Percentiles rank a stretch among this genome's conserved stretches.
phyloP scores from a whole-genome alignment of 2,888 invertebrate species.

The Hypena proboscidalis region DNA sequence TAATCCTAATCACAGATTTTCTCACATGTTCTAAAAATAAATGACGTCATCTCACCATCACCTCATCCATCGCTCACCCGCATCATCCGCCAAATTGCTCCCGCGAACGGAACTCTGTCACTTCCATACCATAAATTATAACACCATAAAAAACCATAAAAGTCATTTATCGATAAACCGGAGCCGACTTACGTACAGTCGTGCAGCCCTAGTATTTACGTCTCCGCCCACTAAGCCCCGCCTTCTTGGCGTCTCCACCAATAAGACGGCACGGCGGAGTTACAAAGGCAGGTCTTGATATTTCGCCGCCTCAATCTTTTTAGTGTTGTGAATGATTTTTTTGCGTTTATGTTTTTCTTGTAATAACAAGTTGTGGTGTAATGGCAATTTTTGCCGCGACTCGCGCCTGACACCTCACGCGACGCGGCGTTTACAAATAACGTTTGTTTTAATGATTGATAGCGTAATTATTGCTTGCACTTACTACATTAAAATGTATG shows the following conservation, averaged over 20 bases:
- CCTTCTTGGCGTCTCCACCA: constrained; percentile 64
- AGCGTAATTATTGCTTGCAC: constrained; percentile 29
- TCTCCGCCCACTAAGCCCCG: constrained; percentile 65
- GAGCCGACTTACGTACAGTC: constrained; percentile 59
- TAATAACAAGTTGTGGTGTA: constrained; percentile 61
- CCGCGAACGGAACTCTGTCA: constrained; percentile 67
- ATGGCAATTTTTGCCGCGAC: constrained; percentile 55
- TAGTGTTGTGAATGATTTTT: constrained; percentile 80
- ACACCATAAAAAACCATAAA: constrained; percentile 66
- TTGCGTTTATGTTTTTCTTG: constrained; percentile 69
- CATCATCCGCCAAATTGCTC: constrained; percentile 50
- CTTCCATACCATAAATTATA: constrained; percentile 75
- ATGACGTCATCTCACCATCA: constrained; percentile 40
- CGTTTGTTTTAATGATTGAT: constrained; percentile 40
- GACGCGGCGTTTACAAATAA: constrained; percentile 49
- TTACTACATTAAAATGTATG: constrained; percentile 34
- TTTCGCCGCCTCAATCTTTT: constrained; percentile 66
- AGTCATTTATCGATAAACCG: constrained; percentile 75
- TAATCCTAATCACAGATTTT: not conserved
- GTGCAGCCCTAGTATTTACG: constrained; percentile 64
- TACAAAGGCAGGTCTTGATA: constrained; percentile 57
- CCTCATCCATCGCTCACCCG: constrained; percentile 57
- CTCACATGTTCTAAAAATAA: constrained; percentile 14
- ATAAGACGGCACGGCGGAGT: constrained; percentile 53
- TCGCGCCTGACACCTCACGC: constrained; percentile 73